Percentiles rank a stretch among this genome's conserved stretches.
Conservation (phyloP, 2,113 vertebrate genomes). For the Eolophus roseicapilla region DNA sequence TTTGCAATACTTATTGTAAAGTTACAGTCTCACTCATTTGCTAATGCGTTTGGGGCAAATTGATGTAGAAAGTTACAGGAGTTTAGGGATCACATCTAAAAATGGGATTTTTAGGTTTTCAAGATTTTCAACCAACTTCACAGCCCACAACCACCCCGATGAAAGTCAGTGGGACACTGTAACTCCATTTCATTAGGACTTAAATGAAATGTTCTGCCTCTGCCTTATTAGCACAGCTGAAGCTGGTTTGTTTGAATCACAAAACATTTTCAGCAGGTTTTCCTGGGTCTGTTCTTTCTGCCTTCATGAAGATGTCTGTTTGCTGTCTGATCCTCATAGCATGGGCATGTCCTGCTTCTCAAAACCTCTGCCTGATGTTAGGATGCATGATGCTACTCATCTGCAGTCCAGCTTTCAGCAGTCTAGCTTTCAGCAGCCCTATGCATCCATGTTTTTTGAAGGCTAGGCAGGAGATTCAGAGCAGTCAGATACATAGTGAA, state of each 20-base stretch:
- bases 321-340: neutral
- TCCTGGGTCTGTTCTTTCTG: neutral
- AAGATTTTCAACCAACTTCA: neutral
- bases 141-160: neutral
- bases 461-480: neutral
- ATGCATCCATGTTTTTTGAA: neutral
- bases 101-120: neutral
- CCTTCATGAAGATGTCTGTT: neutral
- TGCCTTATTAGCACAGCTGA: constrained; percentile 11
- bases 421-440: neutral
- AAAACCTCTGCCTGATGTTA: neutral
- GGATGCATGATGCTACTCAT: neutral
- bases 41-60: neutral
- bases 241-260: neutral
- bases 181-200: neutral
- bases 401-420: neutral
- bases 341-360: neutral
- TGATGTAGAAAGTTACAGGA: neutral
- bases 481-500: neutral
- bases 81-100: neutral
- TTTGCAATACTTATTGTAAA: neutral
- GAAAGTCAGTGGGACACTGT: constrained; percentile 12
- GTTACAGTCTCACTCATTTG: neutral
- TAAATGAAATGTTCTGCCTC: neutral
- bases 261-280: neutral